Conservation (phyloP, 2,113 vertebrate species). For the Phalacrocorax aristotelis region DNA sequence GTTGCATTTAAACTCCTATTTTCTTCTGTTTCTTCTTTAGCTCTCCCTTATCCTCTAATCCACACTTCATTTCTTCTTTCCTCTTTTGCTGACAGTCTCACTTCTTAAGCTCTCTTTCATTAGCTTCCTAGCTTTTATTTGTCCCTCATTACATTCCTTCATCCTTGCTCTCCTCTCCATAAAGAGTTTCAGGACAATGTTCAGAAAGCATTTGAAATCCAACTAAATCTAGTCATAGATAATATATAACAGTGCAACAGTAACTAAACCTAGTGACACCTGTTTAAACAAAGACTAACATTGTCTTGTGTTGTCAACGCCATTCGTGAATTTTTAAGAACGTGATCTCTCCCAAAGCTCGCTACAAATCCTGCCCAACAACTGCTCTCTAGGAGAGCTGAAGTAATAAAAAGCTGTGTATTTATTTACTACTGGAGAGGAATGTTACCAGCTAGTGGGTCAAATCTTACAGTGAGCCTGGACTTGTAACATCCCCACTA, state of each 20-base stretch:
- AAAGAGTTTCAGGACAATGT: background rate
- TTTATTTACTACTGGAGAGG: background rate
- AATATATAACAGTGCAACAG: background rate
- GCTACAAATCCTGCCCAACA: background rate
- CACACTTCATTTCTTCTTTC: background rate
- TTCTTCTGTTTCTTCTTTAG: background rate
- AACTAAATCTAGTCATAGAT: background rate
- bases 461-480: background rate
- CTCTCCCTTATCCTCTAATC: background rate
- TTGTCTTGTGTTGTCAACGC: background rate
- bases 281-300: background rate
- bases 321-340: background rate
- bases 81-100: background rate
- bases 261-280: background rate
- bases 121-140: background rate
- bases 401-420: background rate
- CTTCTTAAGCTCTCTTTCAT: background rate
- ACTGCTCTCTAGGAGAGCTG: background rate
- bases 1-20: background rate
- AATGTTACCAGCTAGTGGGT: background rate
- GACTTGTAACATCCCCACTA: rapidly evolving
- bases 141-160: background rate
- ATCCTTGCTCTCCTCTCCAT: background rate
- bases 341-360: background rate
- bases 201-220: background rate